Base-by-base conservation (phyloP, 2,888 invertebrate genomes). In the Synanthedon formicaeformis region DNA sequence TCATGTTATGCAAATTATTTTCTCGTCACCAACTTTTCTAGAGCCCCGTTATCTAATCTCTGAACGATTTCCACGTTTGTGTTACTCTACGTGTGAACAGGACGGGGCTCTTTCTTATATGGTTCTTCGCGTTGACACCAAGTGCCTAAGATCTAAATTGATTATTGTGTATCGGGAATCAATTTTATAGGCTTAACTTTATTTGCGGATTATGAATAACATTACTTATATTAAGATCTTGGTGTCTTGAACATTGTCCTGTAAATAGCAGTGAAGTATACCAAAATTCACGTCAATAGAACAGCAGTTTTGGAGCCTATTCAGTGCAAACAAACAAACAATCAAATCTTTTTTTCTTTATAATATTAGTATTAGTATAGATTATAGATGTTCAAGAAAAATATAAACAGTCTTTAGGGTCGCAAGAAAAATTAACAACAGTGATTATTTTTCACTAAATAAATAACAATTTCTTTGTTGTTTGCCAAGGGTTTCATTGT, bases 1-100 rank as follows among this genome's bases (percentile, higher is more conserved):
- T 74, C 63, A 68, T 59, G 56, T 50, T 65, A 70, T 69, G 72
- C 60, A 62, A 73, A 55, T 53, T 40, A 41, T 11, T 14, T 14
- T 41, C 40, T 18, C 40, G n/a, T 13, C 5, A 49, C 54, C 54
- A 52, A 41, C 23, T 45, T 45, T 45, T 45, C 45, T 45, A 13
- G 45, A 45, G 2, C 45, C 45, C 45, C 4, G 14, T 45, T 6
- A 13, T 45, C 14, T 6, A 13, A 45, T 45, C 45, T 45, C 6
- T 45, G 45, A n/a, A 12, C n/a, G 13, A 12, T 45, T 45, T 14
- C 4, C n/a, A 45, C 45, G 14, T 45, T 12, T 13, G 13, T 45
- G 6, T 3, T 45, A 45, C 14, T 45, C 14, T 6, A 45, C 5
- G 45, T 13, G 13, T 45, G 45, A 13, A 14, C 6, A 14, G 14